Base-by-base conservation (phyloP, 2,113 vertebrate genomes). In the Hippoglossus stenolepis region DNA sequence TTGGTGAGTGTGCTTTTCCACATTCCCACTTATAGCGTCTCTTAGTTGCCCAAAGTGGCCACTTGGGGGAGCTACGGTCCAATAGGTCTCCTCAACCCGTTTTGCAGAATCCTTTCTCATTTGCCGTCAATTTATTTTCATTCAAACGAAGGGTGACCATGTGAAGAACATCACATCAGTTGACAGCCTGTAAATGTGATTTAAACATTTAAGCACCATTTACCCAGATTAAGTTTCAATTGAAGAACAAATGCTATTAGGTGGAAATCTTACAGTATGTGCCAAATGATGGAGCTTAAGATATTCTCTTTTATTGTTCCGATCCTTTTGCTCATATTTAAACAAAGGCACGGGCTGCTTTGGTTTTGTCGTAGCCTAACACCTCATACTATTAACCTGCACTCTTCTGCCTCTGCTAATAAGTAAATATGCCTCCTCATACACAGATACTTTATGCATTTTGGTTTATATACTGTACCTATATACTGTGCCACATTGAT, bases 131-230 rank as follows among this genome's bases (percentile, higher is more conserved):
- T 93, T 93, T 91, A 93, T 93, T 93, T 91, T 92, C 87, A 92
- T 93, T 91, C 90, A 93, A 93, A 92, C 87, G 89, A 93, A 92
- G 92, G 92, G 91, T 93, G 92, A 90, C 90, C 91, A 93, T 93
- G 92, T 93, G 92, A 93, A 89, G 92, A 93, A 91, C 91, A 93
- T 93, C 90, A 93, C 85, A 93, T 91, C 91, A 92, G 90, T 92
- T 93, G 92, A 93, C 91, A 93, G 90, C 90, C 91, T 93, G 92
- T 93, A 92, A 93, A 93, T 93, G 92, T 93, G 91, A 93, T 93
- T 93, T 93, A 92, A 93, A 91, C 92, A 93, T 93, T 93, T 93
- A 93, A 87, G 92, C 90, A 91, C 92, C 90, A 93, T 93, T 93
- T 92, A 92, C 89, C 77, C 91, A 79, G 90, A 93, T 93, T 93